Conservation (phyloP, 92 coral and sea anemone genomes). For the Parazoanthus atlanticus region DNA sequence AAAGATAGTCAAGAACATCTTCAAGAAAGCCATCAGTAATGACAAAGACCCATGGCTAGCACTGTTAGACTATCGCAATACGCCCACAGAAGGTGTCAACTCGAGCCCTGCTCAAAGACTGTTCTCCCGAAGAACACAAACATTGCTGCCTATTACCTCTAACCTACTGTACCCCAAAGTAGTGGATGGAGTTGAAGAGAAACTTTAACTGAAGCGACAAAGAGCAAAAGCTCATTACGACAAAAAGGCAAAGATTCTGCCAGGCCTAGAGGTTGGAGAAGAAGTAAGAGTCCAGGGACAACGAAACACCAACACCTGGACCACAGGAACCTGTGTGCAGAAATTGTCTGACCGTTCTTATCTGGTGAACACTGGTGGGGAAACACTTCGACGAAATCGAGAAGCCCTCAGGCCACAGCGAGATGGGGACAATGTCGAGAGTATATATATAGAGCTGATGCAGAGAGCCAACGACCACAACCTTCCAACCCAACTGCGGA, state of each 20-base stretch:
- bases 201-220: constrained; percentile 26
- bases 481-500: not conserved
- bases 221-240: constrained; percentile 30
- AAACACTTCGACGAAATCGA: constrained; percentile 27
- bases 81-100: constrained; percentile 55
- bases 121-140: constrained; percentile 65
- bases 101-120: too few species aligned
- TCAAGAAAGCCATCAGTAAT: too few species aligned
- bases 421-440: not conserved
- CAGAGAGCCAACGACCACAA: not conserved
- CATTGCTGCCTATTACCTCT: constrained; percentile 48
- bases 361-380: constrained; percentile 12
- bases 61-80: too few species aligned
- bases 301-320: constrained; percentile 7
- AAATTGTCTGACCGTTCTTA: constrained; percentile 41
- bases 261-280: constrained; percentile 39
- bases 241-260: constrained; percentile 33
- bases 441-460: not conserved
- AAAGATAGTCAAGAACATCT: too few species aligned
- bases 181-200: constrained; percentile 39
- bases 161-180: constrained; percentile 30
- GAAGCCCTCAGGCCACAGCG: constrained; percentile 30
- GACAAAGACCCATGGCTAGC: too few species aligned
- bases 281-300: constrained; percentile 35
- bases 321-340: constrained; percentile 36